Conservation (phyloP, 2,797 vertebrate genomes). For the Sebastes itinus region DNA sequence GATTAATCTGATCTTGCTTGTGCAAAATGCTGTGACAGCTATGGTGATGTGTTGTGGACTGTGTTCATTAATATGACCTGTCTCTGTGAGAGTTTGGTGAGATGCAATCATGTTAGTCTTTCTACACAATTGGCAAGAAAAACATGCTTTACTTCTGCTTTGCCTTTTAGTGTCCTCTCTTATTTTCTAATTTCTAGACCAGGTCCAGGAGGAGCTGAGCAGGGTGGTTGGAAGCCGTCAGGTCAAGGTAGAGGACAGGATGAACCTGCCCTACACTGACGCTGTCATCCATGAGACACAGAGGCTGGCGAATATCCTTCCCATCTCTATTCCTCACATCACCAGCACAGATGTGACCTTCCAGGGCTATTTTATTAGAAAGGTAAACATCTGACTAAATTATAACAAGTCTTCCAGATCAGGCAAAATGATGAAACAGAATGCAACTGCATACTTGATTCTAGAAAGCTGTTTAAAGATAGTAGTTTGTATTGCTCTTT, state of each 20-base stretch:
- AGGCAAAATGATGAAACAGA: accelerated
- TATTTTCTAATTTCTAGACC: slow-evolving; percentile 36
- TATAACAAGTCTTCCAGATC: not conserved
- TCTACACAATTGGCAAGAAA: not conserved
- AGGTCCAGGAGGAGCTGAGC: slow-evolving; percentile 72
- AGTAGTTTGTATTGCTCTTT: not conserved
- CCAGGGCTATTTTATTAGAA: slow-evolving; percentile 70
- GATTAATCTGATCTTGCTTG: not conserved
- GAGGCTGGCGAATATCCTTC: slow-evolving; percentile 59
- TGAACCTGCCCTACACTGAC: slow-evolving; percentile 63
- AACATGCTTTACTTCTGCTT: slow-evolving; percentile 11
- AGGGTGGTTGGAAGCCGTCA: slow-evolving; percentile 56
- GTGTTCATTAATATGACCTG: not conserved
- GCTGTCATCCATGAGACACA: slow-evolving; percentile 76
- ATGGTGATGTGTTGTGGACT: not conserved
- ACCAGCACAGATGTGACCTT: slow-evolving; percentile 70
- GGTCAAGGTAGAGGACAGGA: slow-evolving; percentile 56
- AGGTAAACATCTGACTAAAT: slow-evolving; percentile 27
- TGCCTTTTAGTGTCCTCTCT: not conserved
- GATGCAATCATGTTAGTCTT: not conserved
- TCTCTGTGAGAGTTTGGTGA: not conserved
- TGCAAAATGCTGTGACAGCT: not conserved
- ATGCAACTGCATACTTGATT: not conserved
- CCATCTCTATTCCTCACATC: slow-evolving; percentile 49
- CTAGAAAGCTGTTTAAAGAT: not conserved